Evolutionary conservation across 2,113 vertebrate genomes (phyloP), one percentile per base, ranked within the genome.

Genomic region (Neotoma lepida): DNA sequence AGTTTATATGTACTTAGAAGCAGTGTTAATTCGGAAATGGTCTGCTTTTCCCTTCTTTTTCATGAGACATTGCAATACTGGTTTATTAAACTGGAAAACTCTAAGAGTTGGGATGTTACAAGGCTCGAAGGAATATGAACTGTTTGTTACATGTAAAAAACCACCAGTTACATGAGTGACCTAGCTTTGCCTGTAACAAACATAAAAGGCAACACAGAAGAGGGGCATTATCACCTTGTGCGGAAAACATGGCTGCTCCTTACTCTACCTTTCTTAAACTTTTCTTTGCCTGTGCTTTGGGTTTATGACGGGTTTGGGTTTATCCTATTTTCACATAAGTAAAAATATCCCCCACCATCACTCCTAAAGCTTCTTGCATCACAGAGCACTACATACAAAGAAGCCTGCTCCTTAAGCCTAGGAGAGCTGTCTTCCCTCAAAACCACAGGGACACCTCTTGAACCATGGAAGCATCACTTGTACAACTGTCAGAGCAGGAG

Each of bases 381-480:
- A 41, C 10, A 64, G 41, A 68, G 39, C 0, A n/a, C 1, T 44
- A 13, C 2, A 39, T 6, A 18, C 8, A 80, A 80, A 39, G 14
- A 76, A 58, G n/a, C 39, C 44, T 4, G 33, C 78, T 84, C 58
- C 85, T 51, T 20, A 74, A 7, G 74, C 28, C 2, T 14, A 33
- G 44, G 4, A 41, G 81, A 1, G 0, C 18, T 15, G 26, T 35
- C 3, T 28, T 18, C 39, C 1, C 41, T 26, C 58, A 58, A 77
- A 18, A 10, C 82, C 26, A 14, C 2, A 8, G 22, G 58, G 58
- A 33, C 1, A 4, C 4, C 1, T 41, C 20, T n/a, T 6, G 10
- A 39, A 58, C 63, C 64, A 77, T 0, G 0, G 22, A 68, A 66
- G 18, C 26, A 7, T 2, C 9, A 2, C 30, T 7, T 22, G 35